A percentile compares a stretch with the other conserved stretches of the same genome.
phyloP scores from a whole-genome alignment of 2,797 vertebrate species.

The Enteromius viviparus region DNA sequence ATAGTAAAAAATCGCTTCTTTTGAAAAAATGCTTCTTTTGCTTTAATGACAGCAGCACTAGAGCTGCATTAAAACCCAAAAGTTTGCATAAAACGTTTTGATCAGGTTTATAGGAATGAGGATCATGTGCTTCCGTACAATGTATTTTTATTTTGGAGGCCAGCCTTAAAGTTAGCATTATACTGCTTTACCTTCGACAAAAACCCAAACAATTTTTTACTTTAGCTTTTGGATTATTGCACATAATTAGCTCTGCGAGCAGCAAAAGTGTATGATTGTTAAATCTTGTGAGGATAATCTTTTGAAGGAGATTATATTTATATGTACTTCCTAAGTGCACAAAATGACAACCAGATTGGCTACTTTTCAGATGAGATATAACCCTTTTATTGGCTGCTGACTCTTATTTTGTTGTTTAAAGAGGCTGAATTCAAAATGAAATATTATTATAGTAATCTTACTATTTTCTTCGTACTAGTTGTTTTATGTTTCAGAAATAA shows the following conservation, averaged over 20 bases:
- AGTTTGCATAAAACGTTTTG: not conserved
- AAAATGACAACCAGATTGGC: too few relatives aligned
- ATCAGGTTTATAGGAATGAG: not conserved
- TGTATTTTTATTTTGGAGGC: too few relatives aligned
- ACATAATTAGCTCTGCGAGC: not conserved
- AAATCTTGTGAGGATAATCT: not conserved
- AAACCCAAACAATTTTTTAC: not conserved
- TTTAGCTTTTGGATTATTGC: not conserved
- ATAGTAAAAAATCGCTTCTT: too few relatives aligned
- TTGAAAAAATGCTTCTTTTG: not conserved
- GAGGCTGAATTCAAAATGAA: not conserved
- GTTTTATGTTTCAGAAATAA: not conserved
- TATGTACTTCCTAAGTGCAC: not conserved
- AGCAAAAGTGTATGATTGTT: not conserved
- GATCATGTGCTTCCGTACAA: not conserved
- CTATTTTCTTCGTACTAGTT: not conserved
- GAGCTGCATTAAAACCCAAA: not conserved
- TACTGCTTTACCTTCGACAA: not conserved
- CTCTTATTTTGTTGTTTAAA: not conserved
- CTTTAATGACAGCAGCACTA: not conserved
- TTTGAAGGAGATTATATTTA: not conserved
- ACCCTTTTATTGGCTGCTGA: not conserved
- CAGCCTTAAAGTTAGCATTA: not conserved
- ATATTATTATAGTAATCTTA: not conserved
- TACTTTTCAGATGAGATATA: not conserved